A percentile compares a stretch with the other conserved stretches of the same genome.
Evolutionary conservation across 2,113 vertebrate genomes (phyloP).

Genomic region (Anarhynchus alexandrinus): DNA sequence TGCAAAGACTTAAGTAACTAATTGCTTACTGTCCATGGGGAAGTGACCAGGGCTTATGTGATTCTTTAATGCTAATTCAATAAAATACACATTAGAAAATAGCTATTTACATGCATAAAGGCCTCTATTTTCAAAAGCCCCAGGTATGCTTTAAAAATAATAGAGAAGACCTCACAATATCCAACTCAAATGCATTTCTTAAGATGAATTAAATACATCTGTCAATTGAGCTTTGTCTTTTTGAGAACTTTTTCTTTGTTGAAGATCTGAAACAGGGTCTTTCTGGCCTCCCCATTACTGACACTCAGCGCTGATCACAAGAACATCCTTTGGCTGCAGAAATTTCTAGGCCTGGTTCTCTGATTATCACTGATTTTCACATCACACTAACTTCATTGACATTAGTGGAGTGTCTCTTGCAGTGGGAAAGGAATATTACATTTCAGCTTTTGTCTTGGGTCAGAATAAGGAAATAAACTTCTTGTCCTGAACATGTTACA

Average conservation of each 20-base stretch:
- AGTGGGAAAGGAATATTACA: neutral
- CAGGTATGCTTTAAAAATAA: neutral
- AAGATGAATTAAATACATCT: neutral
- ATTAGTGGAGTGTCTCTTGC: neutral
- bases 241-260: neutral
- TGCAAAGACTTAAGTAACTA: neutral
- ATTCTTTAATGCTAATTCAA: neutral
- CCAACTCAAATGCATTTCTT: neutral
- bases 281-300: neutral
- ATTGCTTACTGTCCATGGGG: neutral
- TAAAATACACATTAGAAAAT: neutral
- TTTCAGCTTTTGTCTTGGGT: neutral
- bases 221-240: neutral
- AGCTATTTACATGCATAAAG: neutral
- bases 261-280: neutral
- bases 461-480: neutral
- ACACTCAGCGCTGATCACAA: neutral
- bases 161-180: neutral
- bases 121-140: neutral
- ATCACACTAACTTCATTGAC: neutral
- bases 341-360: neutral
- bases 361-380: neutral
- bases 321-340: neutral
- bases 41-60: neutral
- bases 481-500: neutral